A percentile compares a stretch with the other conserved stretches of the same genome.
These are phyloP conservation scores for Protobothrops mucrosquamatus DNA, from an alignment of 2,113 vertebrate species.

Conservation along the genomic window DNA sequence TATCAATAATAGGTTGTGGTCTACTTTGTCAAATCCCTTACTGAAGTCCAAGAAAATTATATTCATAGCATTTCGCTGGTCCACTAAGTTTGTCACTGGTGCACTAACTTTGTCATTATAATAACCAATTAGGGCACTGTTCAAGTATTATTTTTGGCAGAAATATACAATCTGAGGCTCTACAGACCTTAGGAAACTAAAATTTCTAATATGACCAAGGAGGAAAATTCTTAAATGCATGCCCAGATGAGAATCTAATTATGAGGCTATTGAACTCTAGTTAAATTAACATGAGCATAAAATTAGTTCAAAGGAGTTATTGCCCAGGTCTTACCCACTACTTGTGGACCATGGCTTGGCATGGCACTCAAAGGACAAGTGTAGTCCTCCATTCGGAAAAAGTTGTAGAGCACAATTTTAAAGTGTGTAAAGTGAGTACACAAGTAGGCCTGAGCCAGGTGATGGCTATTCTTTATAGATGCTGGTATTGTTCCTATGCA, in stretches of 20 bases:
- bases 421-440: not conserved
- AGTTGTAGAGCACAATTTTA: not conserved
- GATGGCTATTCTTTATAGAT: not conserved
- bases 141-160: not conserved
- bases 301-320: not conserved
- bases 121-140: not conserved
- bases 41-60: not conserved
- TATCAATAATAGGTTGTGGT: not conserved
- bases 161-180: not conserved
- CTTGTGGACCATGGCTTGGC: not conserved
- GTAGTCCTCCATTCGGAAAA: not conserved
- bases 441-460: not conserved
- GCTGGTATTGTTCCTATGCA: not conserved
- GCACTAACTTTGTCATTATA: not conserved
- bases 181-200: not conserved
- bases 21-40: not conserved
- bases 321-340: not conserved
- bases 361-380: not conserved
- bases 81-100: not conserved
- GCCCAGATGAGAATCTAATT: not conserved
- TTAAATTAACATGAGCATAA: not conserved
- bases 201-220: not conserved
- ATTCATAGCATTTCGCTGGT: not conserved
- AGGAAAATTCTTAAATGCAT: not conserved
- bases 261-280: not conserved